These are phyloP conservation scores for Crossaster papposus DNA, from an alignment of 53 echinoderm and acorn worm species.

Conservation along the genomic window DNA sequence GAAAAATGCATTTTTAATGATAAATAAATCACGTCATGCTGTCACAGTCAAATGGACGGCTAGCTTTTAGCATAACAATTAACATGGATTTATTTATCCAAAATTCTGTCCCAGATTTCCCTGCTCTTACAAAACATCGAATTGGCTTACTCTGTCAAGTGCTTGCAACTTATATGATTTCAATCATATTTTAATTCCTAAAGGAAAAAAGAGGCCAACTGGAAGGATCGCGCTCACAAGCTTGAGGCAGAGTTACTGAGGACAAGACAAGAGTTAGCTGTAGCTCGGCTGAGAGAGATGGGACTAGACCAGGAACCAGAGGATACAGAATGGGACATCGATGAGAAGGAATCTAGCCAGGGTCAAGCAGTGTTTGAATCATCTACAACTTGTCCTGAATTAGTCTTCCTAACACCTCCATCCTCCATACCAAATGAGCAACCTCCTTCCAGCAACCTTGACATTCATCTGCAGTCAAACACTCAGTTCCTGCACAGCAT, in stretches of 20 bases:
- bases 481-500: slow-evolving; percentile 65
- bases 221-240: slow-evolving; percentile 72
- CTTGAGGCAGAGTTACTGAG: slow-evolving; percentile 76
- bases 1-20: too few species aligned
- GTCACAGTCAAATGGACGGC: too few species aligned
- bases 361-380: neutral
- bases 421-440: slow-evolving; percentile 35
- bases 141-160: too few species aligned
- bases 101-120: too few species aligned
- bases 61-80: too few species aligned
- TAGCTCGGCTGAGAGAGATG: slow-evolving; percentile 34
- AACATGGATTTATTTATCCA: too few species aligned
- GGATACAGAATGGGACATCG: slow-evolving; percentile 16
- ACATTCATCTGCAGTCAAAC: slow-evolving; percentile 9
- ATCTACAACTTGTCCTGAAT: neutral
- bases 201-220: slow-evolving; percentile 61
- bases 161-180: neutral
- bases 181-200: neutral
- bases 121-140: too few species aligned
- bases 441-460: neutral
- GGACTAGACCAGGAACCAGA: neutral
- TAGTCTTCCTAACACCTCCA: slow-evolving; percentile 67
- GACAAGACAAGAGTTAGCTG: slow-evolving; percentile 76
- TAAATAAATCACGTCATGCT: too few species aligned
- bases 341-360: neutral